Percentiles rank a stretch among this genome's conserved stretches.
Conservation (phyloP, 2,797 vertebrate species). For the Rhinogobio ventralis region DNA sequence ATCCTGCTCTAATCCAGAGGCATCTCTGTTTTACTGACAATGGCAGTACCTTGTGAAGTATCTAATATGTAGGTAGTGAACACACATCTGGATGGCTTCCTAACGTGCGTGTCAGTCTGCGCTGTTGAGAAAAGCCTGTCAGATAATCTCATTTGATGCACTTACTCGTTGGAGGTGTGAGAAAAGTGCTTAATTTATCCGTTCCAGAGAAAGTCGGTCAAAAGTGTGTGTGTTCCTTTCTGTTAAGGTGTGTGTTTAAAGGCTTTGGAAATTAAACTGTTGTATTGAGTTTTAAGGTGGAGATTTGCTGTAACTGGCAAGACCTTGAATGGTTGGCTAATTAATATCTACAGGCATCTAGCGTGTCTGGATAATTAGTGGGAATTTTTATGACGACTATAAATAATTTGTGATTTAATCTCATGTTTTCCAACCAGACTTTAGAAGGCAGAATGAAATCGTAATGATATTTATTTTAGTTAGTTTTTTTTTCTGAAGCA, state of each 20-base stretch:
- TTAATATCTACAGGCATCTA: background rate
- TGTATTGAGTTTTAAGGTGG: background rate
- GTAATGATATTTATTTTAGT: background rate
- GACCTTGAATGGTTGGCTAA: background rate
- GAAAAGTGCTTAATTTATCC: conserved; percentile 47
- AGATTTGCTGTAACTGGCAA: background rate
- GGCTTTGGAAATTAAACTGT: background rate
- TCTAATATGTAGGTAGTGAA: conserved; percentile 58
- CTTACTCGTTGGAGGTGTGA: conserved; percentile 40
- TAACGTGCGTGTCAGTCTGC: conserved; percentile 57
- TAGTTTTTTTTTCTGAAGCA: background rate
- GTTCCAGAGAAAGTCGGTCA: conserved; percentile 33
- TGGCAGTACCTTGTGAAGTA: conserved; percentile 54
- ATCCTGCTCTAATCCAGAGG: conserved; percentile 61
- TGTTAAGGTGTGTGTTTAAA: background rate
- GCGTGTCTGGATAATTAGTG: background rate
- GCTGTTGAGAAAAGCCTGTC: conserved; percentile 57
- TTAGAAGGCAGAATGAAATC: background rate
- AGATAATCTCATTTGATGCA: conserved; percentile 64
- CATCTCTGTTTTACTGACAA: conserved; percentile 60
- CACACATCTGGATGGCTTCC: conserved; percentile 62
- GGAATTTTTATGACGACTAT: background rate
- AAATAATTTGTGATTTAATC: background rate
- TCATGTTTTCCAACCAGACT: background rate
- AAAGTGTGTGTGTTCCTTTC: conserved; percentile 14